Base-by-base conservation (phyloP, 2,113 vertebrate species). In the Nothoprocta pentlandii region DNA sequence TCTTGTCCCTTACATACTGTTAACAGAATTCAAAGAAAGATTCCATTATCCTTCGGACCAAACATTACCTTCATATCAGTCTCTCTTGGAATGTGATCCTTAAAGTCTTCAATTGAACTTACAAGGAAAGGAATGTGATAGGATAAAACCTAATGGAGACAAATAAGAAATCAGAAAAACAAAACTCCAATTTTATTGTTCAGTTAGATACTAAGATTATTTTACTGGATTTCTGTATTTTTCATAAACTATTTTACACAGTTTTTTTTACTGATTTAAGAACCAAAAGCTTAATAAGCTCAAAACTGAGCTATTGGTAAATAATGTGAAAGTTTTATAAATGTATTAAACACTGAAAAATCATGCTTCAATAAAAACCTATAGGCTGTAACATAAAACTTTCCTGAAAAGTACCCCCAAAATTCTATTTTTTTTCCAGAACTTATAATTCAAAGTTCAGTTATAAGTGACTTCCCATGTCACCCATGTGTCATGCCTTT, bases 41-140 rank as follows among this genome's bases (percentile, higher is more conserved):
- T 19, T 56, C 61, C 7, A 11, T 13, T 67, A 61, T 10, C 9
- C 47, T 34, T 36, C 42, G 4, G 59, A 76, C 32, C 87, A 77
- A 82, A 62, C 61, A 44, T 94, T 98, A 99, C 99, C 99, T 99
- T 99, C 99, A 99, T 99, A 97, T 99, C 99, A 1, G 99, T 99
- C 96, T 99, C 99, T 91, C 99, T 98, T 95, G 99, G 99, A 98
- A 99, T 99, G 98, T 99, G 99, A 97, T 99, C 99, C 96, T 99
- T 99, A 90, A 99, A 99, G 93, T 99, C 99, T 95, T 99, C 99
- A 54, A 99, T 99, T 39, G 99, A 99, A 97, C 99, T 99, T 96
- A 99, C 99, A 97, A 99, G 98, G 97, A 99, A 99, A 88, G 99
- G 99, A 98, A 99, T 99, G 95, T 99, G 99, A 96, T 99, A 99